Percentiles rank a stretch among this genome's conserved stretches.
phyloP scores from a whole-genome alignment of 2,797 vertebrate genomes.

The Peromyscus melanophrys region DNA sequence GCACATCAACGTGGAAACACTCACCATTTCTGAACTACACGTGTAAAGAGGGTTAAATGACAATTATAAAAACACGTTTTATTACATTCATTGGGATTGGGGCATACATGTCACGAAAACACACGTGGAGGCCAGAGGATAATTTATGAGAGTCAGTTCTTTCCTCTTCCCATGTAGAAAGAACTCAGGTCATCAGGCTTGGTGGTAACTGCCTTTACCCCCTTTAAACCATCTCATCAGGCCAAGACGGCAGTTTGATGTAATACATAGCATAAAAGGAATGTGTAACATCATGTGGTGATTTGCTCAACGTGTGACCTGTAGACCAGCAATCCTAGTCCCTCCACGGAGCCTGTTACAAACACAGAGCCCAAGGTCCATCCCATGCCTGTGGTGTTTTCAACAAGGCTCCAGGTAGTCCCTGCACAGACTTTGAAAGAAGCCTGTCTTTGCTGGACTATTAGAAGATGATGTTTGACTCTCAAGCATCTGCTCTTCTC shows the following conservation, averaged over 20 bases:
- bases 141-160: neutral
- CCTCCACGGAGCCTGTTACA: neutral
- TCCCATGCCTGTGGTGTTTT: neutral
- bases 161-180: neutral
- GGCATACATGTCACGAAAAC: neutral
- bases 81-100: neutral
- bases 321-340: no score
- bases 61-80: neutral
- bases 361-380: neutral
- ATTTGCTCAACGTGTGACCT: neutral
- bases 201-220: neutral
- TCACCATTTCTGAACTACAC: neutral
- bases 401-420: neutral
- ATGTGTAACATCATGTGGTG: neutral
- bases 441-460: neutral
- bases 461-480: neutral
- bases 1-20: neutral
- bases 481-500: neutral
- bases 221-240: neutral
- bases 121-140: neutral
- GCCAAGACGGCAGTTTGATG: neutral
- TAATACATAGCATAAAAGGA: slow-evolving; percentile 33
- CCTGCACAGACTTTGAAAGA: neutral
- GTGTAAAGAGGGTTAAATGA: neutral
- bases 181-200: neutral